Base-by-base conservation (phyloP, 2,888 invertebrate genomes). In the Tolmerus cingulatus region DNA sequence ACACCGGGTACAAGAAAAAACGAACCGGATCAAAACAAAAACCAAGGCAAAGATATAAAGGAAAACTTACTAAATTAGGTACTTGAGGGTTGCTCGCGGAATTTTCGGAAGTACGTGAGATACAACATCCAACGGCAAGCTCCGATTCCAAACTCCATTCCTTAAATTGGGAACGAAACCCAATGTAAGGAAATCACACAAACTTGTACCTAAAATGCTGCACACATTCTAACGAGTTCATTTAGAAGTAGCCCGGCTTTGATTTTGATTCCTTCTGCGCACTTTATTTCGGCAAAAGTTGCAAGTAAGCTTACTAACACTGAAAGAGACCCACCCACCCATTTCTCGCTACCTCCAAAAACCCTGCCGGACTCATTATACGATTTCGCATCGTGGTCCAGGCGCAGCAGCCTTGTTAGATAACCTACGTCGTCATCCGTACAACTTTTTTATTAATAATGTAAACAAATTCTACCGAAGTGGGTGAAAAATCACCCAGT, bases 251-350 rank as follows among this genome's bases (percentile, higher is more conserved):
- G 87, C 74, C 79, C 74, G 86, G 86, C 57, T 74, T 87, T 82
- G 55, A 84, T 82, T 88, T 88, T 87, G 88, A 87, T 87, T 88
- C 86, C 87, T 87, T 86, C 88, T 88, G 88, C 88, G 88, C 88
- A 88, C 82, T 88, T 74, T 86, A 87, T 84, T 87, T 84, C 82
- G 43, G 57, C 40, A 79, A 79, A 82, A 57, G 66, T 82, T 66
- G 82, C 82, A 82, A 82, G 57, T 82, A 82, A 82, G 82, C 82
- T 57, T 82, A 82, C 82, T 37, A 82, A 82, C 57, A 82, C 82
- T 19, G 37, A 82, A 37, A 40, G 40, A 82, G 66, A 66, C 1
- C 27, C 14, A n/a, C 37, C 30, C 51, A 23, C 82, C 55, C 30
- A 43, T 79, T 23, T 27, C 43, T 23, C 12, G 3, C 5, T 14